These are phyloP conservation scores for Lacanobia wlatinum DNA, from an alignment of 2,888 invertebrate genomes.

Conservation along the genomic window DNA sequence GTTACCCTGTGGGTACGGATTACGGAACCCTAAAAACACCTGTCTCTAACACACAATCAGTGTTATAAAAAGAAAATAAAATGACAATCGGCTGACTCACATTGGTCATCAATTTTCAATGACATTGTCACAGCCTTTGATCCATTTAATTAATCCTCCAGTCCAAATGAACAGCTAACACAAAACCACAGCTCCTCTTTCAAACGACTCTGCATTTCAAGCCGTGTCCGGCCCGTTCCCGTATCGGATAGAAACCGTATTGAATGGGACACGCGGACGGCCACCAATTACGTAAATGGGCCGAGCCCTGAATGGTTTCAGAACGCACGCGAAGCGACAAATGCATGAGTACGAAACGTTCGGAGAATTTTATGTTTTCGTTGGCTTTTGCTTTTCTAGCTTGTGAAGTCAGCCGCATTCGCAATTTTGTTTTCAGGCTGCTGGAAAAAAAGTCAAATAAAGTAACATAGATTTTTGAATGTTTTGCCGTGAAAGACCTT, in stretches of 20 bases:
- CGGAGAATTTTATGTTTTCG: slow-evolving; percentile 26
- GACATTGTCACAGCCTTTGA: neutral
- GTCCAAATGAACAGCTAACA: slow-evolving; percentile 3
- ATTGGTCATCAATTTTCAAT: neutral
- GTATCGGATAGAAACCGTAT: slow-evolving; percentile 48
- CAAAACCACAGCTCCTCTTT: slow-evolving; percentile 15
- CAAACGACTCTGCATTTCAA: slow-evolving; percentile 21
- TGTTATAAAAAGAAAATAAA: neutral
- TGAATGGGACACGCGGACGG: slow-evolving; percentile 46
- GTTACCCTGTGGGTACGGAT: no score
- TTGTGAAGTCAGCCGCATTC: slow-evolving; percentile 13
- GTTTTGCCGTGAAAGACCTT: neutral
- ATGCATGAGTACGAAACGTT: slow-evolving; percentile 16
- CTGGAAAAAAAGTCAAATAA: neutral
- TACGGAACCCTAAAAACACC: no score
- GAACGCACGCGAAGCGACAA: slow-evolving; percentile 48
- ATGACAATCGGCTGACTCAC: neutral
- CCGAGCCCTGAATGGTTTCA: slow-evolving; percentile 48
- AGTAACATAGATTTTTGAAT: neutral
- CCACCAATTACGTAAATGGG: slow-evolving; percentile 64
- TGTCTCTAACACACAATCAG: neutral
- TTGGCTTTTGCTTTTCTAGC: slow-evolving; percentile 12
- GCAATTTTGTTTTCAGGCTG: neutral
- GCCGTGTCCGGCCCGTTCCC: slow-evolving; percentile 14
- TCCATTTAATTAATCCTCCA: slow-evolving; percentile 11